A percentile compares a stretch with the other conserved stretches of the same genome.
phyloP scores from a whole-genome alignment of 2,113 vertebrate species.

The Bos indicus region DNA sequence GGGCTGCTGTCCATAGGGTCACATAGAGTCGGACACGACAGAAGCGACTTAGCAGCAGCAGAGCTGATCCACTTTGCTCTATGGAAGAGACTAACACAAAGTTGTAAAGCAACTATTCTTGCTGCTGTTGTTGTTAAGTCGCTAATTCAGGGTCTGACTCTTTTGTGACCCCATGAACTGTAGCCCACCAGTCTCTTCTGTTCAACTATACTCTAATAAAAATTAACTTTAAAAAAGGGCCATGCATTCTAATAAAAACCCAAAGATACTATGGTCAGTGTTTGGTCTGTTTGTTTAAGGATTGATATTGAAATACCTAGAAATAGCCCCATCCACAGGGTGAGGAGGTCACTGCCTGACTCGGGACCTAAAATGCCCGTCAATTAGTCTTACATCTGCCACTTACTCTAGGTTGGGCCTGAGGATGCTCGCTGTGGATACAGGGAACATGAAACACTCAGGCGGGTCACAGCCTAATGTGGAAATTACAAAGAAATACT shows the following conservation, averaged over 20 bases:
- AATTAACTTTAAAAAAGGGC: not conserved
- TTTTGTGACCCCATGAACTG: not conserved
- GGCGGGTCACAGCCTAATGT: not conserved
- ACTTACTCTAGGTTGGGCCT: not conserved
- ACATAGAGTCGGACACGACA: not conserved
- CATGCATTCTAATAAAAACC: not conserved
- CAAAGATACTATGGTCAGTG: not conserved
- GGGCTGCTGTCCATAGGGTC: accelerated
- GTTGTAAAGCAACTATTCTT: not conserved
- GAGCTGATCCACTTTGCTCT: not conserved
- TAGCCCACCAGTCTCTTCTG: not conserved
- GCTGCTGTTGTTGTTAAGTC: not conserved
- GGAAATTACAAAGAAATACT: not conserved
- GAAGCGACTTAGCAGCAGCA: not conserved
- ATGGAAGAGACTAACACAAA: not conserved
- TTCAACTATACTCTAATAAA: not conserved
- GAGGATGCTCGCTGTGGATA: not conserved
- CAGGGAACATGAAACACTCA: not conserved
- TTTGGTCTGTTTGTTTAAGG: not conserved
- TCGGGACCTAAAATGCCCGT: not conserved
- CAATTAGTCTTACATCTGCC: not conserved
- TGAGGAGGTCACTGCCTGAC: not conserved
- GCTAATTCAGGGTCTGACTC: not conserved
- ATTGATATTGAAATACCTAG: not conserved
- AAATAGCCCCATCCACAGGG: not conserved